Conservation (phyloP, 2,113 vertebrate species). For the Brevimyrus niger region DNA sequence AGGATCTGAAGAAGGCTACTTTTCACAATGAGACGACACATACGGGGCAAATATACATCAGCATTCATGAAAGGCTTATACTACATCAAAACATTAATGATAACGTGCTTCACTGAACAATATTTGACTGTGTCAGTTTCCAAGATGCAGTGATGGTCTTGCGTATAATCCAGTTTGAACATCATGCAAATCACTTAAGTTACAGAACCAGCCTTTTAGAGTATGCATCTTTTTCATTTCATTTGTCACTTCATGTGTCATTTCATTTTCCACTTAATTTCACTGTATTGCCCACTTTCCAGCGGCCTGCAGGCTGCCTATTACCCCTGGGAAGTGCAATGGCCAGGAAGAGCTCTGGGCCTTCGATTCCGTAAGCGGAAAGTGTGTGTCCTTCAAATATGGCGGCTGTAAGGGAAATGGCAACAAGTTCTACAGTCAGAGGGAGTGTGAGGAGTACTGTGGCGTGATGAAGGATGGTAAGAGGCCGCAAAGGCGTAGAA, state of each 20-base stretch:
- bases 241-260: background rate
- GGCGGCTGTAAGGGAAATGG: slow-evolving; percentile 76
- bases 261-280: background rate
- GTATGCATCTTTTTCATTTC: background rate
- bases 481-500: slow-evolving; percentile 21
- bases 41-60: background rate
- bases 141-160: background rate
- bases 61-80: background rate
- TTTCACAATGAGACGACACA: background rate
- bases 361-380: slow-evolving; percentile 62
- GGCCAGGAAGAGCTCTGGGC: slow-evolving; percentile 56
- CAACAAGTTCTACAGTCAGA: slow-evolving; percentile 88
- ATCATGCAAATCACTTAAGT: background rate
- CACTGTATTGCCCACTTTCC: background rate
- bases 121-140: background rate
- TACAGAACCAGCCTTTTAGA: background rate
- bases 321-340: slow-evolving; percentile 56
- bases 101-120: background rate
- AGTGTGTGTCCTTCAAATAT: slow-evolving; percentile 65
- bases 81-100: background rate
- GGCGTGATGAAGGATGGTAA: slow-evolving; percentile 65
- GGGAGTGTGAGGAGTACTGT: slow-evolving; percentile 91
- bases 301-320: slow-evolving; percentile 87
- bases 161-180: background rate
- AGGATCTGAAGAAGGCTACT: background rate